phyloP scores from a whole-genome alignment of 2,888 invertebrate genomes.

The Eupithecia inturbata region DNA sequence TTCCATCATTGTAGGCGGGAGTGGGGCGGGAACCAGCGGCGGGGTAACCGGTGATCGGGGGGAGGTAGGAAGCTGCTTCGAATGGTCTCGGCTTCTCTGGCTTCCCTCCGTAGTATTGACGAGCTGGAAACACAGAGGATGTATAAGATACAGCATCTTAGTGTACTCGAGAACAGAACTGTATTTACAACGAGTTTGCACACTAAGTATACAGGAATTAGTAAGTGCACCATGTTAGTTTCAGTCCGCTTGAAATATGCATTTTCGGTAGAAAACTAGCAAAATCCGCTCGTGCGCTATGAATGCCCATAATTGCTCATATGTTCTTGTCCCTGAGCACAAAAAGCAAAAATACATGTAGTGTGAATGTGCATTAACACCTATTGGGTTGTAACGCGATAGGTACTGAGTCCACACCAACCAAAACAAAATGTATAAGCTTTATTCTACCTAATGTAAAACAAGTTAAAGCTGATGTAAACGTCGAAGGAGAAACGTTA shows the following conservation, averaged over 20 bases:
- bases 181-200: conserved; percentile 20
- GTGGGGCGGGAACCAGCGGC: conserved; percentile 72
- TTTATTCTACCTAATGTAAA: too few relatives aligned
- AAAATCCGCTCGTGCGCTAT: background rate
- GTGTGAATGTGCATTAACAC: background rate
- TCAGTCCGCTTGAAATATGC: background rate
- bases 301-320: background rate
- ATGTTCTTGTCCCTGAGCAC: background rate
- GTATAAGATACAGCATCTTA: conserved; percentile 10
- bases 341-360: background rate
- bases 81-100: conserved; percentile 89
- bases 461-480: too few relatives aligned
- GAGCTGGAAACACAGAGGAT: conserved; percentile 79
- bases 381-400: background rate
- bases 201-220: background rate
- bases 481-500: too few relatives aligned
- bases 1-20: conserved; percentile 72
- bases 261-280: background rate
- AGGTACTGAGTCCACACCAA: too few relatives aligned
- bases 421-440: too few relatives aligned
- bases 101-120: conserved; percentile 86
- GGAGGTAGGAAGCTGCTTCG: conserved; percentile 73
- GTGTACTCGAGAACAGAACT: background rate
- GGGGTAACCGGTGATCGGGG: conserved; percentile 75
- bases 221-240: conserved; percentile 4